Conservation (phyloP, 2,888 invertebrate genomes). For the Drosophila prolongata region DNA sequence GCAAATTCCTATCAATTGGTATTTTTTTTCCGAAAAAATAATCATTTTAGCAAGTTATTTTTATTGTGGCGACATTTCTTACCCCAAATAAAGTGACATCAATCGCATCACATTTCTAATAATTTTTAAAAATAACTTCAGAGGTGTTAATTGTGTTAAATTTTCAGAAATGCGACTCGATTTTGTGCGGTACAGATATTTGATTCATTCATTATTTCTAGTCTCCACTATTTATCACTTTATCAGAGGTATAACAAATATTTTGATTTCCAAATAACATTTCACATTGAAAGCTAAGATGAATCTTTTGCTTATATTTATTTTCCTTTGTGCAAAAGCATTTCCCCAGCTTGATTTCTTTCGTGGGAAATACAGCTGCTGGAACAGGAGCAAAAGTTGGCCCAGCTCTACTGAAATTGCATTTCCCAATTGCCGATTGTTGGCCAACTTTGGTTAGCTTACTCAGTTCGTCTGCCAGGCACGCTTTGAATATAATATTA, state of each 20-base stretch:
- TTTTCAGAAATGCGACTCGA: not conserved
- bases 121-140: constrained; percentile 6
- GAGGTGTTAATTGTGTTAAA: constrained; percentile 8
- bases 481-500: constrained; percentile 42
- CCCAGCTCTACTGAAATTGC: constrained; percentile 15
- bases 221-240: not conserved
- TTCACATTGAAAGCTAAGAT: no score
- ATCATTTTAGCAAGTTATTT: no score
- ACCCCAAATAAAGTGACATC: no score
- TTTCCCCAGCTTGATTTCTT: not conserved
- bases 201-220: not conserved
- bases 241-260: not conserved
- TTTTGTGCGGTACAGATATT: not conserved
- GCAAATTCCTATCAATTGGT: not conserved
- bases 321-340: not conserved
- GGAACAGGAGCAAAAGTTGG: constrained; percentile 29
- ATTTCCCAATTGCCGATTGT: constrained; percentile 26
- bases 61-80: no score
- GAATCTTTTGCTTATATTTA: not conserved
- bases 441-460: constrained; percentile 28
- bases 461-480: constrained; percentile 28
- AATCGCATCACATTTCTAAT: not conserved
- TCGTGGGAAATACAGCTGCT: constrained; percentile 21
- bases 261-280: no score
- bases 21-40: no score